phyloP scores from a whole-genome alignment of 1,140 invertebrate species.

The Tetramorium alpestre region DNA sequence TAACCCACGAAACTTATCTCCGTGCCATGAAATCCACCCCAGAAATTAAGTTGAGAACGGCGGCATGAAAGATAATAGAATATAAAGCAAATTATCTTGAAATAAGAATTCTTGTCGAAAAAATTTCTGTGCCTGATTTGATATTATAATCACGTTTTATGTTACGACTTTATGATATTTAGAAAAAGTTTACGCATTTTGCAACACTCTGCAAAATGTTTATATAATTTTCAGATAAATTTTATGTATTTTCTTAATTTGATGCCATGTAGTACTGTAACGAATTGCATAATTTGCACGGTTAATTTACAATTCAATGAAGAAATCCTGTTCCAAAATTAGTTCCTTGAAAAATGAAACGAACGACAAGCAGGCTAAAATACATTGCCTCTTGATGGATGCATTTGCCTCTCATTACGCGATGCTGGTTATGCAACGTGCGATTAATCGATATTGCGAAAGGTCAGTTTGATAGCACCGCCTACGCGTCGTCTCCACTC shows the following conservation, averaged over 20 bases:
- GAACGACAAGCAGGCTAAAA: not conserved
- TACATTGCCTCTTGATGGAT: conserved; percentile 17
- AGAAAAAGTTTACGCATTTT: not conserved
- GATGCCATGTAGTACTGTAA: not conserved
- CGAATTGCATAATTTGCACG: not conserved
- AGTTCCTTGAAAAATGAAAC: not conserved
- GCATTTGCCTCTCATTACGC: conserved; percentile 40
- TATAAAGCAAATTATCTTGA: not conserved
- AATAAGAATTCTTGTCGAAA: not conserved
- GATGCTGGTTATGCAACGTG: conserved; percentile 64
- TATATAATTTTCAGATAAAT: not conserved
- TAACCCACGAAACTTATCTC: not conserved
- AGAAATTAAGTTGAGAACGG: not conserved
- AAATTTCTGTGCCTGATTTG: not conserved
- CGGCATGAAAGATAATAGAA: not conserved
- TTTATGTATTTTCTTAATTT: not conserved
- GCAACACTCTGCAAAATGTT: not conserved
- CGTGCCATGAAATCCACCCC: not conserved
- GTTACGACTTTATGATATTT: not conserved
- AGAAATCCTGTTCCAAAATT: not conserved
- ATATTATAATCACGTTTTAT: not conserved
- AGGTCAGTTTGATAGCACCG: conserved; percentile 66
- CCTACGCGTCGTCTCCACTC: conserved; percentile 59
- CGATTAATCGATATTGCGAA: conserved; percentile 72
- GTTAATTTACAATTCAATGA: conserved; percentile 8